A percentile compares a stretch with the other conserved stretches of the same genome.
phyloP scores from a whole-genome alignment of 1,140 invertebrate genomes.

The Drosophila pruinosa region DNA sequence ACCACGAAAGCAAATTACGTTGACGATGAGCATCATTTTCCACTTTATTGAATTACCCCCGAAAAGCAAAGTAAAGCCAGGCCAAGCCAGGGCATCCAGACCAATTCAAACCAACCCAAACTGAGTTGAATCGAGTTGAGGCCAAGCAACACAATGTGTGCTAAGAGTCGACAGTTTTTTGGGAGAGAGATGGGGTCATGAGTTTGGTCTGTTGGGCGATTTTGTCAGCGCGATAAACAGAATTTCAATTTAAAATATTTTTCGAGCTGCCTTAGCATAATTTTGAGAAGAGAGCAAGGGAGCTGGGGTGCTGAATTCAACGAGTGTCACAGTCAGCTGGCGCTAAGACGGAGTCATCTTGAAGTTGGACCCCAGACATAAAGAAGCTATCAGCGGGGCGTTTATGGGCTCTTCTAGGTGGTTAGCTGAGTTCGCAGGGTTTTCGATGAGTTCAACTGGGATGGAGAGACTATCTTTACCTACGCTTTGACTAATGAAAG shows the following conservation, averaged over 20 bases:
- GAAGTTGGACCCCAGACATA: slow-evolving; percentile 55
- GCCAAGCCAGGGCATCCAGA: slow-evolving; percentile 18
- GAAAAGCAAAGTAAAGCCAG: slow-evolving; percentile 32
- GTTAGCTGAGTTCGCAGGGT: not conserved
- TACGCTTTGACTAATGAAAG: slow-evolving; percentile 51
- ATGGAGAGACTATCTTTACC: not conserved
- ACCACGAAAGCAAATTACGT: slow-evolving; percentile 78
- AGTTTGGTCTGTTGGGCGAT: slow-evolving; percentile 41
- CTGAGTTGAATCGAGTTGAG: not conserved
- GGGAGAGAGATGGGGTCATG: not conserved
- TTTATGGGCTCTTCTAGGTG: slow-evolving; percentile 53
- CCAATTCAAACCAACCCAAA: slow-evolving; percentile 6
- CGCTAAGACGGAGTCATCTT: not conserved
- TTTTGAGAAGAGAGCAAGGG: no score
- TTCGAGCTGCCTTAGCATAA: slow-evolving; percentile 55
- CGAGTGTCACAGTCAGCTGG: slow-evolving; percentile 15
- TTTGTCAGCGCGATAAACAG: slow-evolving; percentile 72
- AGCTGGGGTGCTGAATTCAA: not conserved
- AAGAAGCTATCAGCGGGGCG: slow-evolving; percentile 73
- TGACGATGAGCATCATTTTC: slow-evolving; percentile 77
- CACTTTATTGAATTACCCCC: slow-evolving; percentile 77
- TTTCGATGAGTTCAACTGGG: not conserved
- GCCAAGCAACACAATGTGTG: slow-evolving; percentile 56
- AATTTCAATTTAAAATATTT: slow-evolving; percentile 80
- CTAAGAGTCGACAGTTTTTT: slow-evolving; percentile 1